phyloP scores from a whole-genome alignment of 2,797 vertebrate genomes.

The Eulemur coronatus region DNA sequence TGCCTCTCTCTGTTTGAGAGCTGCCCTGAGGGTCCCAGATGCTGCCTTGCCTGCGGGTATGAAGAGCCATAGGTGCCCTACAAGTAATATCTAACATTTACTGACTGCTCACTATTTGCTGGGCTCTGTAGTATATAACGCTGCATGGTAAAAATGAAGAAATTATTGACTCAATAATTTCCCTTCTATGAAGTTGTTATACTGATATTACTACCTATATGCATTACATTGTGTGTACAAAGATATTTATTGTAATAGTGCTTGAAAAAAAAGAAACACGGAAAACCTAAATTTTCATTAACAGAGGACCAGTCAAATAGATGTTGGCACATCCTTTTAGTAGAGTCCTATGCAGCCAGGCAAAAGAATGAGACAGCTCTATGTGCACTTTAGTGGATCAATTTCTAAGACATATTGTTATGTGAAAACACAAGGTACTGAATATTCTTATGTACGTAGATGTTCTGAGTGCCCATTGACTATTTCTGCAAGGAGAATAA shows the following conservation, averaged over 20 bases:
- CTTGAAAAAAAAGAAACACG: background rate
- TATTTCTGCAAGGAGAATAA: background rate
- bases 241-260: background rate
- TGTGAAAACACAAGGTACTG: background rate
- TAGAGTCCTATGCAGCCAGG: background rate
- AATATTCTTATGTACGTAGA: background rate
- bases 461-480: background rate
- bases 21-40: background rate
- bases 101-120: background rate
- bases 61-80: background rate
- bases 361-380: background rate
- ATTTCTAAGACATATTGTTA: background rate
- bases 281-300: constrained; percentile 25
- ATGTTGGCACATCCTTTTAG: background rate
- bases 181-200: background rate
- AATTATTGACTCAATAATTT: background rate
- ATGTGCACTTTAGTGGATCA: background rate
- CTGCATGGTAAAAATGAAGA: background rate
- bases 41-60: background rate
- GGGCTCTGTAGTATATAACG: background rate
- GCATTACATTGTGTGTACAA: background rate
- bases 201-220: background rate
- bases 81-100: background rate
- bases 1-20: background rate
- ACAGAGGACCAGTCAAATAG: background rate